These are phyloP conservation scores for Camelus bactrianus DNA, from an alignment of 2,113 vertebrate species.

Conservation along the genomic window DNA sequence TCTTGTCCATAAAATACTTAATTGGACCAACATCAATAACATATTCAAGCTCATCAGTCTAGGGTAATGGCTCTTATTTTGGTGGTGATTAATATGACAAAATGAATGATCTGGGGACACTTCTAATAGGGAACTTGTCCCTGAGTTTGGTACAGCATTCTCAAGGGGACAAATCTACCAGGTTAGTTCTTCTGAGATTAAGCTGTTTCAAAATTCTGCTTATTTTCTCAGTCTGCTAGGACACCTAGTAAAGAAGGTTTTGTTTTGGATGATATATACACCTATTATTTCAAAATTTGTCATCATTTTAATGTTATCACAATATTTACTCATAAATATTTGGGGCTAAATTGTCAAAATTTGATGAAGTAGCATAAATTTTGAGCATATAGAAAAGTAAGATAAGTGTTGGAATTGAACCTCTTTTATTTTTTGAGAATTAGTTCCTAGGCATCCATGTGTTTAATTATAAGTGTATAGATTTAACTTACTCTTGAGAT, in stretches of 20 bases:
- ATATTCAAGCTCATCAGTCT: not conserved
- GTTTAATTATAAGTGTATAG: constrained; percentile 63
- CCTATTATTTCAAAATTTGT: not conserved
- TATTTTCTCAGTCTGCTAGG: not conserved
- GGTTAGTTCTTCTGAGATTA: not conserved
- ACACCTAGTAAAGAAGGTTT: not conserved
- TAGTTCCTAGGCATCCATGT: not conserved
- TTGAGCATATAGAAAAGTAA: not conserved
- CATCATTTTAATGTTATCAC: not conserved
- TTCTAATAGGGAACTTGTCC: not conserved
- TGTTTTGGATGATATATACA: not conserved
- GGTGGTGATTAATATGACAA: not conserved
- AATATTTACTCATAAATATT: constrained; percentile 10
- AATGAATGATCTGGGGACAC: not conserved
- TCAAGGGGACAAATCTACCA: not conserved
- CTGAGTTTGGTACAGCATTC: not conserved
- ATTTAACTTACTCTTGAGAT: constrained; percentile 49
- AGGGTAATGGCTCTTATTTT: not conserved
- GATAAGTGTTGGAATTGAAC: not conserved
- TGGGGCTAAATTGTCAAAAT: not conserved
- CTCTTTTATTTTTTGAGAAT: constrained; percentile 34
- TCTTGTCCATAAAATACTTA: constrained; percentile 61
- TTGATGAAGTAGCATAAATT: not conserved
- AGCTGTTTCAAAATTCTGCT: not conserved
- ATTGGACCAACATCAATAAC: constrained; percentile 5